These are phyloP conservation scores for Physella acuta DNA, from an alignment of 1,140 invertebrate genomes.

Conservation along the genomic window DNA sequence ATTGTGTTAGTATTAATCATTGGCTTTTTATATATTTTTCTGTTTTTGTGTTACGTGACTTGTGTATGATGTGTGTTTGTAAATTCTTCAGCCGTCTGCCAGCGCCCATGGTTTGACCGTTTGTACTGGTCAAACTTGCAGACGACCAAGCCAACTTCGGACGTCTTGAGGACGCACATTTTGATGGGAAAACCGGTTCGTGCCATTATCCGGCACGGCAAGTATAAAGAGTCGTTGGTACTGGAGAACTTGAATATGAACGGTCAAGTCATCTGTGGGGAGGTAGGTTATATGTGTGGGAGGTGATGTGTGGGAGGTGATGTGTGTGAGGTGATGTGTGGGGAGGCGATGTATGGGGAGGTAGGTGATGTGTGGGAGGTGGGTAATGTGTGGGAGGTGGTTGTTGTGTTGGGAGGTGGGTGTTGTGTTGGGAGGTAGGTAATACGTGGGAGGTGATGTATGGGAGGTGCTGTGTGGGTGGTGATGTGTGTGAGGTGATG, in stretches of 20 bases:
- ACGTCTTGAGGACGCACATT: slow-evolving; percentile 1
- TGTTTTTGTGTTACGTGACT: not conserved
- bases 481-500: too few relatives aligned
- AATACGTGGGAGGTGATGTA: too few relatives aligned
- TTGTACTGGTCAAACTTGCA: not conserved
- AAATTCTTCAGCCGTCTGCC: slow-evolving; percentile 9
- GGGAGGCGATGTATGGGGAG: too few relatives aligned
- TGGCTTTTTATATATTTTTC: not conserved
- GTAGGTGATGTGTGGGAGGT: too few relatives aligned
- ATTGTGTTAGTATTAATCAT: not conserved
- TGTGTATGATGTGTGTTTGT: not conserved
- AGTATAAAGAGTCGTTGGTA: slow-evolving; percentile 5
- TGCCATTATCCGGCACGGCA: not conserved
- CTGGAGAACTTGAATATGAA: slow-evolving; percentile 22
- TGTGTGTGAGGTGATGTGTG: too few relatives aligned
- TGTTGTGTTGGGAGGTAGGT: too few relatives aligned
- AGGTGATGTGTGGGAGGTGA: too few relatives aligned
- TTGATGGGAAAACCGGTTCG: slow-evolving; percentile 16
- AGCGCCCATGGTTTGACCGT: slow-evolving; percentile 8
- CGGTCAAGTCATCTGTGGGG: slow-evolving; percentile 9
- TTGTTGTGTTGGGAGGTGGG: too few relatives aligned
- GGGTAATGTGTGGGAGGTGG: too few relatives aligned
- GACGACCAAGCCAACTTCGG: not conserved
- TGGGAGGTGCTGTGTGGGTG: too few relatives aligned
- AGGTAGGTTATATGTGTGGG: too few relatives aligned